A percentile compares a stretch with the other conserved stretches of the same genome.
Evolutionary conservation across 2,113 vertebrate genomes (phyloP).

Genomic region (Thryonomys swinderianus): DNA sequence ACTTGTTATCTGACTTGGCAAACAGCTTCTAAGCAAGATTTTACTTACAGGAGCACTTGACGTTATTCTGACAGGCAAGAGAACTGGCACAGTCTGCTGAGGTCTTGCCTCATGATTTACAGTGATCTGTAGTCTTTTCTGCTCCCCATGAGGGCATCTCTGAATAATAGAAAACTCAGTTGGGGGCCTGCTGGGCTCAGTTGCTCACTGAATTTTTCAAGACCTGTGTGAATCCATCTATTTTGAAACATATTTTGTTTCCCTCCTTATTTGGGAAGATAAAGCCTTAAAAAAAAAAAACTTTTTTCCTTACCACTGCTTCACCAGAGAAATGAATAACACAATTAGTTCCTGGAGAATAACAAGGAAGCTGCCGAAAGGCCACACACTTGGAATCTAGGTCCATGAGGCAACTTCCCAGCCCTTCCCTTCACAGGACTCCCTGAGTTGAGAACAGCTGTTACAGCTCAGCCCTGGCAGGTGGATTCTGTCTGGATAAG

Average conservation of each 20-base stretch:
- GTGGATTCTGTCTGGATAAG: not conserved
- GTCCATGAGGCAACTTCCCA: not conserved
- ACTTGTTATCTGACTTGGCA: not conserved
- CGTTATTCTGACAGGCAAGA: not conserved
- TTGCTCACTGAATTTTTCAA: not conserved
- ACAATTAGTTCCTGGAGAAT: not conserved
- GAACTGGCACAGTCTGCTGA: not conserved
- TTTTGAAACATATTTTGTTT: conserved; percentile 29
- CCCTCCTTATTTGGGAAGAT: not conserved
- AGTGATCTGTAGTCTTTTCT: not conserved
- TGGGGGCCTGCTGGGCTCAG: not conserved
- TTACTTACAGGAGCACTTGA: not conserved
- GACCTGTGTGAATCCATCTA: not conserved
- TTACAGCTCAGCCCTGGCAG: not conserved
- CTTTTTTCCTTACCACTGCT: not conserved
- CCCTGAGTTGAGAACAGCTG: not conserved
- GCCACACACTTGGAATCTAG: not conserved
- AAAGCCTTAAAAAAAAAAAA: not conserved
- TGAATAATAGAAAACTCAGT: not conserved
- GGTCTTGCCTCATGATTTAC: not conserved
- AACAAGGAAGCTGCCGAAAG: not conserved
- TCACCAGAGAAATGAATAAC: not conserved
- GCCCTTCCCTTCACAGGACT: not conserved
- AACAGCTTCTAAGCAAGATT: not conserved
- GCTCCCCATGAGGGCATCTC: not conserved